A percentile compares a stretch with the other conserved stretches of the same genome.
Conservation (phyloP, 2,888 invertebrate species). For the Leucoma salicis region DNA sequence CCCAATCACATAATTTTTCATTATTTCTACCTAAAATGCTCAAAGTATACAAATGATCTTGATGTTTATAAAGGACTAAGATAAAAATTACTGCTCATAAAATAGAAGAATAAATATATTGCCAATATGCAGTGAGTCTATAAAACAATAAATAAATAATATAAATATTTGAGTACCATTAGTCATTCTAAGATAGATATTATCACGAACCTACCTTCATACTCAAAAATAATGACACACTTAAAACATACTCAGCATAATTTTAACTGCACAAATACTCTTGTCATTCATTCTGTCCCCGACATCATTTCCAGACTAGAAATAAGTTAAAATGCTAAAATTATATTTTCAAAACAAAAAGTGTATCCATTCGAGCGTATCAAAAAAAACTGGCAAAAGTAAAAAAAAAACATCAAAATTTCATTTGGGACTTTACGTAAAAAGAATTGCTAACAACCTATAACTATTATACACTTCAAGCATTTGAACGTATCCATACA, state of each 20-base stretch:
- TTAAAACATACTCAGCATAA: constrained; percentile 12
- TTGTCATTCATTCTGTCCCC: constrained; percentile 55
- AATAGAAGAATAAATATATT: constrained; percentile 18
- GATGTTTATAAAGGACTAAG: constrained; percentile 9
- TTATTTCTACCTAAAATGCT: constrained; percentile 18
- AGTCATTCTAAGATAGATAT: constrained; percentile 5
- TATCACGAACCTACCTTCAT: constrained; percentile 1
- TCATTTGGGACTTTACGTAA: constrained; percentile 33
- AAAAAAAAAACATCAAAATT: constrained; percentile 52
- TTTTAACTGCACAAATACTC: constrained; percentile 23
- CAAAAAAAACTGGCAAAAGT: constrained; percentile 75
- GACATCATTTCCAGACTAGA: constrained; percentile 64
- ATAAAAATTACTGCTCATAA: constrained; percentile 16
- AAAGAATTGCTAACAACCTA: constrained; percentile 54
- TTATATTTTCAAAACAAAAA: constrained; percentile 33
- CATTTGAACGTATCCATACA: constrained; percentile 56
- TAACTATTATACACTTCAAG: constrained; percentile 55
- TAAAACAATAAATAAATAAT: not conserved
- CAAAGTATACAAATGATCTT: constrained; percentile 15
- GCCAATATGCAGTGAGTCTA: constrained; percentile 17
- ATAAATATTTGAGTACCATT: constrained; percentile 3
- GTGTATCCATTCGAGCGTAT: constrained; percentile 36
- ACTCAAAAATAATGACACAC: constrained; percentile 1
- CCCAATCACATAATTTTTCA: constrained; percentile 14
- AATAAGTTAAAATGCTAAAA: constrained; percentile 43